Percentiles rank a stretch among this genome's conserved stretches.
These are phyloP conservation scores for Schizothorax lantsangensis DNA, from an alignment of 2,797 vertebrate species.

Conservation along the genomic window DNA sequence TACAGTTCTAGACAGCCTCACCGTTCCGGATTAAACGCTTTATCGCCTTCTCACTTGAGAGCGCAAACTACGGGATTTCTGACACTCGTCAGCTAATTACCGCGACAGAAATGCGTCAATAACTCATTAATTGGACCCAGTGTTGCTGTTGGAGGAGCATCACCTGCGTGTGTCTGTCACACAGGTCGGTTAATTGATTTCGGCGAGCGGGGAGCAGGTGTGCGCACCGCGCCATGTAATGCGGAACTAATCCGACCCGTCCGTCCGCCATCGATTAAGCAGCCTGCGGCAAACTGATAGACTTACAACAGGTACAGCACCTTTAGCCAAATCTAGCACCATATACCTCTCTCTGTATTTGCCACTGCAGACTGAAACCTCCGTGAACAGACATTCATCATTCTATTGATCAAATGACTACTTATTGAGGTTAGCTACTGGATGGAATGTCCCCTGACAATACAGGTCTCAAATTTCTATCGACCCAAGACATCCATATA, in stretches of 20 bases:
- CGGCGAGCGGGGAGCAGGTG: slow-evolving; percentile 60
- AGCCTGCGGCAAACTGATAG: slow-evolving; percentile 45
- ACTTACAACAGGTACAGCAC: slow-evolving; percentile 36
- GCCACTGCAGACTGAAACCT: neutral
- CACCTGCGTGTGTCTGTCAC: slow-evolving; percentile 54
- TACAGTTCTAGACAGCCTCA: neutral
- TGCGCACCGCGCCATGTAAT: slow-evolving; percentile 51
- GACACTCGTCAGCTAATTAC: slow-evolving; percentile 43
- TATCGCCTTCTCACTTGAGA: slow-evolving; percentile 13
- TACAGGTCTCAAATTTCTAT: slow-evolving; percentile 39
- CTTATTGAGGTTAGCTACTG: slow-evolving; percentile 45
- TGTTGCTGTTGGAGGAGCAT: slow-evolving; percentile 25
- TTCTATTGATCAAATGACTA: neutral
- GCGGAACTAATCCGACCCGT: slow-evolving; percentile 62
- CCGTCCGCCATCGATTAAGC: slow-evolving; percentile 54
- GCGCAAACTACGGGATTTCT: neutral
- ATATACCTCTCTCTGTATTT: neutral
- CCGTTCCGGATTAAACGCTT: neutral
- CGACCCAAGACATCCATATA: slow-evolving; percentile 19
- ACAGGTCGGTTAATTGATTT: slow-evolving; percentile 64
- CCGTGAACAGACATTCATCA: slow-evolving; percentile 19
- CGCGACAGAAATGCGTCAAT: slow-evolving; percentile 49
- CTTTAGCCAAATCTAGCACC: neutral
- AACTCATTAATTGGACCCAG: slow-evolving; percentile 51
- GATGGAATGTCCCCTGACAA: slow-evolving; percentile 26